Evolutionary conservation across 2,888 invertebrate genomes (phyloP).

Genomic region (Parelbella ahira): DNA sequence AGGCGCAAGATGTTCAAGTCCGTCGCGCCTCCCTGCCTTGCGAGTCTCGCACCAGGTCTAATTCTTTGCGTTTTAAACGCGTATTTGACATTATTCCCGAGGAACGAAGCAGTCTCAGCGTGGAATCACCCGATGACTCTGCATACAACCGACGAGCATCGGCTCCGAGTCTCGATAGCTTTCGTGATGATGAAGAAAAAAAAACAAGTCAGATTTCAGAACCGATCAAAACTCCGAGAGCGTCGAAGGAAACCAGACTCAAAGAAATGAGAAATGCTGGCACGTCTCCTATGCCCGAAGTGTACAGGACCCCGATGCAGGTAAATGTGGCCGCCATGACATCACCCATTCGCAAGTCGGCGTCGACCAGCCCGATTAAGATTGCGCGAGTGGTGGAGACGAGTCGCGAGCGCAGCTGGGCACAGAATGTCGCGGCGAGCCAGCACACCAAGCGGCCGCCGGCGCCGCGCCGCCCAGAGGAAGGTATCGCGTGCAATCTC

Average conservation of each 20-base stretch:
- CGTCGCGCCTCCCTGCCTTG: conserved; percentile 43
- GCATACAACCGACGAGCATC: conserved; percentile 43
- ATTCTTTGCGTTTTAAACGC: conserved; percentile 65
- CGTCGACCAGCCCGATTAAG: conserved; percentile 44
- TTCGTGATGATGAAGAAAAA: conserved; percentile 29
- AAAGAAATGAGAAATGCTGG: conserved; percentile 39
- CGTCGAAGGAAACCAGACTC: conserved; percentile 7
- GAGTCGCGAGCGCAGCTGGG: conserved; percentile 21
- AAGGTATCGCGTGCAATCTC: conserved; percentile 41
- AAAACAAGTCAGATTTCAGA: conserved; percentile 4
- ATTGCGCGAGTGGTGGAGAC: conserved; percentile 33
- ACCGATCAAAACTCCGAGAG: conserved; percentile 15
- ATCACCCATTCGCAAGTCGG: conserved; percentile 45
- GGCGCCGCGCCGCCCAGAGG: conserved; percentile 25
- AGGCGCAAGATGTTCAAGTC: conserved; percentile 26
- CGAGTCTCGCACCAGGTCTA: conserved; percentile 44
- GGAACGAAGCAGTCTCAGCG: conserved; percentile 72
- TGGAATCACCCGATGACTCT: conserved; percentile 67
- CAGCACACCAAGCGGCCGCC: conserved; percentile 1
- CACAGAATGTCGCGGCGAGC: conserved; percentile 12
- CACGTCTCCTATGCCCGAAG: conserved; percentile 47
- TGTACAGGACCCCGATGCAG: conserved; percentile 32
- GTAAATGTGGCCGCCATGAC: conserved; percentile 37
- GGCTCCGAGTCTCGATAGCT: conserved; percentile 39
- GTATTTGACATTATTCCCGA: conserved; percentile 81